Evolutionary conservation across 2,888 invertebrate genomes (phyloP).

Genomic region (Dusona sp.): DNA sequence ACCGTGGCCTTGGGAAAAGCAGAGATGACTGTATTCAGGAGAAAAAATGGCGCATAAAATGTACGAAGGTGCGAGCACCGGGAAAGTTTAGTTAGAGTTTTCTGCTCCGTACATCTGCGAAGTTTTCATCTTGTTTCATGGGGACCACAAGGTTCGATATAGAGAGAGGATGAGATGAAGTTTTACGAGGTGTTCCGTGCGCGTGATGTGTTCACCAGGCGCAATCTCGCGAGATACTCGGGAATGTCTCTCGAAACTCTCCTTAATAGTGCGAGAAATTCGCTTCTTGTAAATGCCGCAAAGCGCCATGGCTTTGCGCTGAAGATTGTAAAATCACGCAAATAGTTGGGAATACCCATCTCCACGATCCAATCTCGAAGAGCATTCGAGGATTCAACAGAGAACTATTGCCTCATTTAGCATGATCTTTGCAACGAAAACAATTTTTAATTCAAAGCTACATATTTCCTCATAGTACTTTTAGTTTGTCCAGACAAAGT

Average conservation of each 20-base stretch:
- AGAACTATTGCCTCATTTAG: background rate
- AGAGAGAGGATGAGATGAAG: conserved; percentile 28
- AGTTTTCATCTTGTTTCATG: conserved; percentile 47
- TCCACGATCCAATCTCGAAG: conserved; percentile 55
- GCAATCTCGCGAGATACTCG: conserved; percentile 34
- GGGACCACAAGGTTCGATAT: conserved; percentile 21
- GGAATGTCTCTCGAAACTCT: conserved; percentile 31
- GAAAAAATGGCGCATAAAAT: conserved; percentile 49
- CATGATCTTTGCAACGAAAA: background rate
- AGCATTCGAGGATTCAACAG: conserved; percentile 49
- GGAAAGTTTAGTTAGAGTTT: conserved; percentile 53
- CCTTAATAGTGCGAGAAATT: background rate
- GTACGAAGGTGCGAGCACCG: conserved; percentile 20
- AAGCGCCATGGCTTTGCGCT: conserved; percentile 24
- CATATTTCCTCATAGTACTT: background rate
- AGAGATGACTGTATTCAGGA: conserved; percentile 24
- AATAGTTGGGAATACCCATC: conserved; percentile 21
- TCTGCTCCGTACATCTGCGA: conserved; percentile 15
- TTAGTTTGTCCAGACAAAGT: background rate
- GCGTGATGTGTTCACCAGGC: conserved; percentile 44
- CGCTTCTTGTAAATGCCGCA: conserved; percentile 9
- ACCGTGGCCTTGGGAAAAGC: conserved; percentile 56
- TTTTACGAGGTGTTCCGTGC: conserved; percentile 47
- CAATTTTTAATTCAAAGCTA: background rate
- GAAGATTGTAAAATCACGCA: conserved; percentile 31